Evolutionary conservation across 2,797 vertebrate genomes (phyloP).

Genomic region (Coregonus sp.): DNA sequence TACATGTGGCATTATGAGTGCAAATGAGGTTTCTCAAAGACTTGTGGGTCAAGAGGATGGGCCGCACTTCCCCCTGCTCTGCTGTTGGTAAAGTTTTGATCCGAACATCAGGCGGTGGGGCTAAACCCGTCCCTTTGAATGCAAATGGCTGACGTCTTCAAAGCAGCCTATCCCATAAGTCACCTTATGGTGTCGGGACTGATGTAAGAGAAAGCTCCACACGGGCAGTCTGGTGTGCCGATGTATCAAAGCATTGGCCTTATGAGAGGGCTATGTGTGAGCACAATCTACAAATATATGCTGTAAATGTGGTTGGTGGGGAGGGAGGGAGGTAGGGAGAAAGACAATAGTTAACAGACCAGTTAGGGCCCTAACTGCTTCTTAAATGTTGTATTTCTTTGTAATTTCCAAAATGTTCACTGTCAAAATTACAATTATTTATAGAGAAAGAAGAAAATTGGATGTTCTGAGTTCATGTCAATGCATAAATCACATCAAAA

Average conservation of each 20-base stretch:
- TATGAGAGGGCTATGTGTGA: constrained; percentile 20
- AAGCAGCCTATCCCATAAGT: constrained; percentile 45
- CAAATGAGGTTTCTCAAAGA: constrained; percentile 60
- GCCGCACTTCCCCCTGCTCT: constrained; percentile 38
- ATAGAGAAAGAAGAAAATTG: too few species aligned
- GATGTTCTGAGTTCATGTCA: too few species aligned
- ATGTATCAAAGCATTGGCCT: constrained; percentile 43
- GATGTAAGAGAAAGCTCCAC: constrained; percentile 42
- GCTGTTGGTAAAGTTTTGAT: constrained; percentile 56
- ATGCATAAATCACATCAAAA: too few species aligned
- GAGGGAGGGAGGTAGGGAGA: background rate
- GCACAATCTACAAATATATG: constrained; percentile 7
- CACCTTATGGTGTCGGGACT: constrained; percentile 44
- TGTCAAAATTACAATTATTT: too few species aligned
- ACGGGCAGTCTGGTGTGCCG: constrained; percentile 14
- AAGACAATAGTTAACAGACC: background rate
- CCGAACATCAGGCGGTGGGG: constrained; percentile 30
- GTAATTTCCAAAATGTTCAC: too few species aligned
- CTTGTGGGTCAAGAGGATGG: constrained; percentile 35
- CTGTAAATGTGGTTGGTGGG: background rate
- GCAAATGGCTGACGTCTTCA: constrained; percentile 61
- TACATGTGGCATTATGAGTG: constrained; percentile 53
- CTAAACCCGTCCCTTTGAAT: constrained; percentile 52
- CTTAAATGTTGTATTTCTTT: too few species aligned
- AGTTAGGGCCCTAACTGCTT: too few species aligned